Evolutionary conservation across 2,888 invertebrate genomes (phyloP), one percentile per base, ranked within the genome.

Genomic region (Rhopalosiphum nymphaeae): DNA sequence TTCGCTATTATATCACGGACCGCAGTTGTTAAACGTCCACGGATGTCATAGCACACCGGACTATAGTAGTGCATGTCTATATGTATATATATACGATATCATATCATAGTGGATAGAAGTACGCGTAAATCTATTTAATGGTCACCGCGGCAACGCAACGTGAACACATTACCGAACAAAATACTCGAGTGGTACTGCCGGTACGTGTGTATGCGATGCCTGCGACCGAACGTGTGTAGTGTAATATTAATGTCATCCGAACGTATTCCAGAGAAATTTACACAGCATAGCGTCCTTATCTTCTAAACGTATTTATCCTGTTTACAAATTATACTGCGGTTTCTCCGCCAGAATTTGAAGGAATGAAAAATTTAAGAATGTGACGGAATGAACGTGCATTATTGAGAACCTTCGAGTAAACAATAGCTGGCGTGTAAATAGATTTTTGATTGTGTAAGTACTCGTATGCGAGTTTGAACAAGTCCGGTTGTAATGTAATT

Each of bases 91-190:
- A 78, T 21, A 21, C 9, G 25, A 36, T 78, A 36, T n/a, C n/a
- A 78, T 36, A 78, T 36, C n/a, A 78, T 7, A 21, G 78, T 0
- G 26, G 78, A 78, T 21, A 78, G 78, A 78, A 78, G 21, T 78
- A 36, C 78, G 78, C 21, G 78, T 78, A 78, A 36, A 78, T 78
- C 78, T 78, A 67, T 36, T 78, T 78, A 78, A 78, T 78, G 36
- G 78, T 9, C 78, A 7, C 36, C 7, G 36, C 67, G 26, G 85
- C 44, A 26, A 85, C 84, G 42, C 29, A 36, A 87, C 49, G 29
- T 21, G 46, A 87, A 87, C 87, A 87, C 87, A 29, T 85, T 44
- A 85, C 44, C 44, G 85, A 44, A 87, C 29, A 49, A 44, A 87
- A 44, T 29, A 44, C 46, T n/a, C 46, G 36, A 29, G 26, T 46